Base-by-base conservation (phyloP, 2,113 vertebrate genomes). In the Mandrillus leucophaeus region DNA sequence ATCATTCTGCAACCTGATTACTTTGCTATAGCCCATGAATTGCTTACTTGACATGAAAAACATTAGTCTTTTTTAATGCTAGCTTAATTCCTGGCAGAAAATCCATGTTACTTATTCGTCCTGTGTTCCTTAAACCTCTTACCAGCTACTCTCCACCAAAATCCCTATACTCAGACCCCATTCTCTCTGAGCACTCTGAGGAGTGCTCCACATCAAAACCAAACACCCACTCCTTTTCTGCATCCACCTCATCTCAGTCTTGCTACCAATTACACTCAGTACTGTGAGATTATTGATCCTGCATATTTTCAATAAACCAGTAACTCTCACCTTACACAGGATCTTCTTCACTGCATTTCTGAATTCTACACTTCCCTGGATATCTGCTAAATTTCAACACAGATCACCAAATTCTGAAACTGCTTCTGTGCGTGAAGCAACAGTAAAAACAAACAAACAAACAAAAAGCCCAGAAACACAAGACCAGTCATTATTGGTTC, bases 221-320 rank as follows among this genome's bases (percentile, higher is more conserved):
- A 88, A 1, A 40, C 86, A 72, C 48, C 25, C 48, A 91, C 30
- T 78, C 10, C 43, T 23, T 79, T 88, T 84, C n/a, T 18, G 18
- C 3, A 84, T 18, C 35, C 16, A 3, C 48, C 5, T 96, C 59
- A 25, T 88, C 61, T 96, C 32, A 79, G 30, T 83, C 40, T 96
- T 84, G 70, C 52, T 81, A 75, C 84, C 64, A 93, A 59, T 72
- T 88, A 27, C 18, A 40, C 11, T 88, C 25, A 38, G 66, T 70
- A 16, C 66, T 43, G 93, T 78, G 23, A 57, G 90, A 50, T 93
- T 88, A 96, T 4, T 92, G 90, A 90, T 50, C 14, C 35, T 79
- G 64, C 16, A 30, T 78, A 59, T 82, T 96, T 97, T 88, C 35
- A 96, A 85, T 90, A 94, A 90, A 85, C 27, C 23, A 52, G 50